Conservation (phyloP, 2,113 vertebrate species). For the Erpornis zantholeuca region DNA sequence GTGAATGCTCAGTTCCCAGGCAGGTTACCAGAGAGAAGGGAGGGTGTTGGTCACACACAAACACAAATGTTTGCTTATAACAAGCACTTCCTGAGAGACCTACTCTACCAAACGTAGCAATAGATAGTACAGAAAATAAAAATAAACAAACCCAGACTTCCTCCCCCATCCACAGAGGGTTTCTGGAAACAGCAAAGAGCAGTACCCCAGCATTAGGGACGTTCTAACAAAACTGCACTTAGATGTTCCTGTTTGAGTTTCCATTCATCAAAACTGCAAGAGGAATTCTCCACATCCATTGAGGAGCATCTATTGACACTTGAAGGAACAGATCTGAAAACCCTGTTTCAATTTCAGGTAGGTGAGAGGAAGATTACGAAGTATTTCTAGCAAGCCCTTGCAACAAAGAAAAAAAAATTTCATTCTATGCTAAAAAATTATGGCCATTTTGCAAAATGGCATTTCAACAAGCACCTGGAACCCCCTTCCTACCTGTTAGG, state of each 20-base stretch:
- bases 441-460: background rate
- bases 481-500: background rate
- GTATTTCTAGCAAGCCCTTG: background rate
- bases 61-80: background rate
- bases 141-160: background rate
- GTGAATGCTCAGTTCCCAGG: too few species aligned
- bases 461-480: background rate
- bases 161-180: accelerated
- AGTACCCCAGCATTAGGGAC: background rate
- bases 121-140: background rate
- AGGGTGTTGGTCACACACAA: too few species aligned
- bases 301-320: background rate
- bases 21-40: too few species aligned
- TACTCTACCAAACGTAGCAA: background rate
- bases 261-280: background rate
- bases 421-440: background rate
- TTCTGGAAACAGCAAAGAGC: background rate
- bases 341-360: background rate
- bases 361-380: background rate
- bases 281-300: background rate
- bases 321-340: background rate
- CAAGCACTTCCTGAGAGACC: background rate
- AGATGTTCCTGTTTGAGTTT: background rate
- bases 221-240: background rate
- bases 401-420: background rate